Conservation (phyloP, 2,113 vertebrate genomes). For the Struthidea cinerea region DNA sequence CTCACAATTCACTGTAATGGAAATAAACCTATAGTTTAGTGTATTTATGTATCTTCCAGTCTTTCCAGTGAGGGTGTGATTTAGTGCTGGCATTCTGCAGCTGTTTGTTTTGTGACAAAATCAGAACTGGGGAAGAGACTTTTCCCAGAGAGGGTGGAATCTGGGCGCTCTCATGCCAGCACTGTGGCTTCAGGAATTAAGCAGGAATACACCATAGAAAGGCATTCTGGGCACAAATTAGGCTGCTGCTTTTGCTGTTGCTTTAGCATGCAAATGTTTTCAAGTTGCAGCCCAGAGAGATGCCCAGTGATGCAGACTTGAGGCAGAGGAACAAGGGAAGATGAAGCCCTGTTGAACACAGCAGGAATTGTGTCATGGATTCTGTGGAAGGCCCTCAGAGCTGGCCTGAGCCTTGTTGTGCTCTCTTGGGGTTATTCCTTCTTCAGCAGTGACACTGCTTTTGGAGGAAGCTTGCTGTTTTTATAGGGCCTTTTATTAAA, state of each 20-base stretch:
- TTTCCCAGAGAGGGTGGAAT: neutral
- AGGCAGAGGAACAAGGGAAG: neutral
- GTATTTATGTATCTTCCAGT: neutral
- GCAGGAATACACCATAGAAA: neutral
- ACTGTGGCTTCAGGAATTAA: neutral
- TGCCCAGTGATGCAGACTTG: neutral
- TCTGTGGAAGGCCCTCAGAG: neutral
- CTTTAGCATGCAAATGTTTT: neutral
- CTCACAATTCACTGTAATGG: neutral
- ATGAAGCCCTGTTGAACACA: neutral
- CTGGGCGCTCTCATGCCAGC: accelerated
- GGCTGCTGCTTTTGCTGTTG: neutral
- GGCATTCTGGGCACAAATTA: neutral
- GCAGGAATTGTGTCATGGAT: neutral
- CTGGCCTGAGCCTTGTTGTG: neutral
- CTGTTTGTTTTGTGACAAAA: neutral
- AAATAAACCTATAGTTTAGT: neutral
- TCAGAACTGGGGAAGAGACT: neutral
- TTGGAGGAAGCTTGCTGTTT: neutral
- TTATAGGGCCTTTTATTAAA: neutral
- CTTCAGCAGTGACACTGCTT: neutral
- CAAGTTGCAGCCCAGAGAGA: neutral
- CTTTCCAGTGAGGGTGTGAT: neutral
- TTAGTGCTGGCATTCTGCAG: neutral
- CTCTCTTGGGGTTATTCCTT: neutral